Conservation (phyloP, 2,113 vertebrate genomes). For the Bungarus multicinctus region DNA sequence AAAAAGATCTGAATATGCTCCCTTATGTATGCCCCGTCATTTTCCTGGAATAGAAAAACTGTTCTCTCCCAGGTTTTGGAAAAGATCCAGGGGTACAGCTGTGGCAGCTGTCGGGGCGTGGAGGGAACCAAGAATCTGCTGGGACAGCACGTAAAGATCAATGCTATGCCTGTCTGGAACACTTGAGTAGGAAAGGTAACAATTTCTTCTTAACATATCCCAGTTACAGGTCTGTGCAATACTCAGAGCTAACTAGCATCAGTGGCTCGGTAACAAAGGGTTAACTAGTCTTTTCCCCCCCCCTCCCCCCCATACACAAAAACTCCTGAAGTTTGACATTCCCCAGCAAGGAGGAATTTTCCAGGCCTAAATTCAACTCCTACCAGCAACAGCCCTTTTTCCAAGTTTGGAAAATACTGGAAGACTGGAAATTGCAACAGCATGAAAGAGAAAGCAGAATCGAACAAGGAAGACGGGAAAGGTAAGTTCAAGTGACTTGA, state of each 20-base stretch:
- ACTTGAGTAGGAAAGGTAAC: not conserved
- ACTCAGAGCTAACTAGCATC: not conserved
- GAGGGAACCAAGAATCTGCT: not conserved
- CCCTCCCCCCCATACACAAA: no score
- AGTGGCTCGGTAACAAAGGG: not conserved
- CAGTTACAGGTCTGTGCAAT: not conserved
- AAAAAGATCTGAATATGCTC: not conserved
- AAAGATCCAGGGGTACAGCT: conserved; percentile 19
- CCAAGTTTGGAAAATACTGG: not conserved
- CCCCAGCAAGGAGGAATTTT: conserved; percentile 3
- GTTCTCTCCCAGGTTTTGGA: not conserved
- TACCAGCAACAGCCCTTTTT: not conserved
- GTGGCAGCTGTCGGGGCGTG: conserved; percentile 11
- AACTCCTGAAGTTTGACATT: conserved; percentile 11
- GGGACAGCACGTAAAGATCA: conserved; percentile 2
- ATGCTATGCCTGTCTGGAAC: not conserved
- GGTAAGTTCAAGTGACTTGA: conserved; percentile 9
- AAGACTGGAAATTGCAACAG: not conserved
- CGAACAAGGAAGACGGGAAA: conserved; percentile 18
- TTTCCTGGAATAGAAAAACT: conserved; percentile 7
- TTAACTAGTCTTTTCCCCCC: not conserved
- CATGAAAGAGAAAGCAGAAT: conserved; percentile 21
- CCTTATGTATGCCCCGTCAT: not conserved
- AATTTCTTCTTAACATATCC: not conserved
- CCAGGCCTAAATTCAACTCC: conserved; percentile 21